These are phyloP conservation scores for Schlechtendalia chinensis DNA, from an alignment of 1,140 invertebrate species.

Conservation along the genomic window DNA sequence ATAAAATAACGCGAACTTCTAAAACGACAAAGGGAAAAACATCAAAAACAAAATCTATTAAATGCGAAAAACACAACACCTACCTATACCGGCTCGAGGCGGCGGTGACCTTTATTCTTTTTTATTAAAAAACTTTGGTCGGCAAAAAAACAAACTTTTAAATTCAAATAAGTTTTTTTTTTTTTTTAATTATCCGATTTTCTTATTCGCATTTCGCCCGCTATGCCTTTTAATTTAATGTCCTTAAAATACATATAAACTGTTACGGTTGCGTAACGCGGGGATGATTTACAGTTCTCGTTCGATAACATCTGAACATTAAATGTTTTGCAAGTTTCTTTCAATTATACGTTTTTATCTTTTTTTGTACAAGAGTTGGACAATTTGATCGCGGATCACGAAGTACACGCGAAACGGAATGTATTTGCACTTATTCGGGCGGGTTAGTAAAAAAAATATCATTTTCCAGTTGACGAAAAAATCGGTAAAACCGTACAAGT, in stretches of 20 bases:
- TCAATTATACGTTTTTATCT: constrained; percentile 7
- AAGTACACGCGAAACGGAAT: not conserved
- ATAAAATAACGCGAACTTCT: not conserved
- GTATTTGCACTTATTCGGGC: too few species aligned
- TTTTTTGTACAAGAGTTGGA: not conserved
- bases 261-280: constrained; percentile 9
- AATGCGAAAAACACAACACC: constrained; percentile 44
- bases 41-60: constrained; percentile 40
- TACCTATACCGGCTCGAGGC: not conserved
- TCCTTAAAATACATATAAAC: constrained; percentile 7
- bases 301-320: constrained; percentile 9
- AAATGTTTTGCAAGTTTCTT: constrained; percentile 6
- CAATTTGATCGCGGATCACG: not conserved
- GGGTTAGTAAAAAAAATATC: too few species aligned
- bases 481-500: too few species aligned
- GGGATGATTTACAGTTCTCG: constrained; percentile 21
- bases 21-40: not conserved
- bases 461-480: too few species aligned
- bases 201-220: constrained; percentile 5
- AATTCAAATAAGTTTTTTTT: constrained; percentile 48
- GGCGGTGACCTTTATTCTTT: constrained; percentile 40
- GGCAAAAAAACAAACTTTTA: constrained; percentile 46
- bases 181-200: constrained; percentile 49
- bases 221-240: constrained; percentile 37
- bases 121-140: constrained; percentile 48